These are phyloP conservation scores for Leptosomus discolor DNA, from an alignment of 2,113 vertebrate genomes.

Conservation along the genomic window DNA sequence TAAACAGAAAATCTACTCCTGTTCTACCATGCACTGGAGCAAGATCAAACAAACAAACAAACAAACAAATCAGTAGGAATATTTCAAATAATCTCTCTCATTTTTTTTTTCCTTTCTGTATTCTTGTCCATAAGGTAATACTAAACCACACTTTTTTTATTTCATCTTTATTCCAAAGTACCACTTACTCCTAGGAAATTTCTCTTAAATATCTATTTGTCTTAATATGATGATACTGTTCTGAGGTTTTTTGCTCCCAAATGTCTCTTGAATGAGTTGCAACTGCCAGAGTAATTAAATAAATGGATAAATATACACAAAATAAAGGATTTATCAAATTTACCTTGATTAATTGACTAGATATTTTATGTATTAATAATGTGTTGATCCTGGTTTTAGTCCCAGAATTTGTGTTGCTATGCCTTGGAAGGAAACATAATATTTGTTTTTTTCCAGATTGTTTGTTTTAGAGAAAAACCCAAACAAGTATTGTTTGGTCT, in stretches of 20 bases:
- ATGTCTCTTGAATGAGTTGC: background rate
- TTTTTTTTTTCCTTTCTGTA: background rate
- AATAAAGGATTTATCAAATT: background rate
- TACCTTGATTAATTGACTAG: background rate
- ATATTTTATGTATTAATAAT: background rate
- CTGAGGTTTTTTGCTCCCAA: accelerated
- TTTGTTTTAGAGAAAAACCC: background rate
- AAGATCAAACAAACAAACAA: background rate
- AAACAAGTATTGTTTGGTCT: background rate
- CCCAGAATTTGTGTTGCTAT: background rate
- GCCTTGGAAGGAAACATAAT: background rate
- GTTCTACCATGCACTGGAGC: background rate
- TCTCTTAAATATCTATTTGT: background rate
- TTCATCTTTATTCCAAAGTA: background rate
- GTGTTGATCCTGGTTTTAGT: background rate
- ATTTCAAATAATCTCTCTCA: background rate
- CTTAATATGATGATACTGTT: background rate
- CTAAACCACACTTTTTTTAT: background rate
- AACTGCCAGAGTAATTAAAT: background rate
- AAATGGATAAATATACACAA: background rate
- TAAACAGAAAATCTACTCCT: background rate
- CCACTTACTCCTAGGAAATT: background rate
- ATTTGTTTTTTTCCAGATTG: background rate
- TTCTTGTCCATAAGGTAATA: background rate
- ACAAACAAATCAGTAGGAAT: background rate